Evolutionary conservation across 2,888 invertebrate species (phyloP).

Genomic region (Byasa hedistus): DNA sequence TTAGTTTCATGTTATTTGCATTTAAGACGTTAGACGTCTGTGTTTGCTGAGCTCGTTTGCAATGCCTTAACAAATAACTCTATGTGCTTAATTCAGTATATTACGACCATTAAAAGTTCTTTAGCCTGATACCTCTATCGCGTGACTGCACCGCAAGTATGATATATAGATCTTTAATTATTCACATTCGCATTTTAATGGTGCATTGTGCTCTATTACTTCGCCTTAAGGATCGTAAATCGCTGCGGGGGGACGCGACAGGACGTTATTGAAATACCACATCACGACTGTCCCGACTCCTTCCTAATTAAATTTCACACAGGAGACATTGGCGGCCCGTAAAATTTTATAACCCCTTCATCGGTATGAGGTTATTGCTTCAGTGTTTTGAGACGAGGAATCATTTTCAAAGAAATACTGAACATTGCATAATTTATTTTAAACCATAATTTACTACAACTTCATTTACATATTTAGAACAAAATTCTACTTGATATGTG

Average conservation of each 20-base stretch:
- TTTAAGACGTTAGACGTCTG: background rate
- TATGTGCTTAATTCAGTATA: background rate
- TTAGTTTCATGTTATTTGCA: background rate
- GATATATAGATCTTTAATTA: conserved; percentile 58
- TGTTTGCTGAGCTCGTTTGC: background rate
- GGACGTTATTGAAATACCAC: conserved; percentile 72
- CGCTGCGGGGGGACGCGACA: conserved; percentile 48
- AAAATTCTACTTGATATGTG: no score
- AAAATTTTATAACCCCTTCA: conserved; percentile 70
- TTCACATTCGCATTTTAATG: conserved; percentile 51
- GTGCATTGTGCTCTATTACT: conserved; percentile 42
- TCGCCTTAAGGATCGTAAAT: conserved; percentile 58
- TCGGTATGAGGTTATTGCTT: conserved; percentile 50
- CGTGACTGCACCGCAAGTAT: conserved; percentile 31
- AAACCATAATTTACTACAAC: background rate
- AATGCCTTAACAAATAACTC: background rate
- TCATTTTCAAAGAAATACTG: conserved; percentile 12
- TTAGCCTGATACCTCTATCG: conserved; percentile 10
- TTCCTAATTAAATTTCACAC: conserved; percentile 74
- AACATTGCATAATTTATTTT: background rate
- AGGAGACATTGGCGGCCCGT: conserved; percentile 56
- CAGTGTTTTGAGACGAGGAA: conserved; percentile 25
- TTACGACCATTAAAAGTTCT: conserved; percentile 19
- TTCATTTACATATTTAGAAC: no score
- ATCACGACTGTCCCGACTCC: conserved; percentile 59